Conservation (phyloP, 30 jellyfish, hydroid and myxozoan species). For the Hydra vulgaris region DNA sequence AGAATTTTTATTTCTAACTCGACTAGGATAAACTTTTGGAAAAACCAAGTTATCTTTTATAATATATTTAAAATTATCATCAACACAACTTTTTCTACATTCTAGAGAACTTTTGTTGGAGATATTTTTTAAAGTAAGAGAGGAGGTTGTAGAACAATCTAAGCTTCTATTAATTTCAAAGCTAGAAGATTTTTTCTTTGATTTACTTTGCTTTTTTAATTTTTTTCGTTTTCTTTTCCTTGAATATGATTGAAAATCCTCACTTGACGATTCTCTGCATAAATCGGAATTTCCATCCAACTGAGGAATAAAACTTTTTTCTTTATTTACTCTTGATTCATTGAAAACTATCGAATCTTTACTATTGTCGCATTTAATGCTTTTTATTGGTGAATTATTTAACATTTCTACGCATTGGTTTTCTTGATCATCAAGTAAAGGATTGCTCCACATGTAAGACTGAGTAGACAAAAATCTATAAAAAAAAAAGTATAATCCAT, state of each 20-base stretch:
- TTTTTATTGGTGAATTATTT: not conserved
- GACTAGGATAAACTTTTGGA: not conserved
- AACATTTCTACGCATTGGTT: not conserved
- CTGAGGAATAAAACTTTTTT: conserved; percentile 27
- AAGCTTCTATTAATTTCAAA: no score
- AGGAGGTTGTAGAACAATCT: not conserved
- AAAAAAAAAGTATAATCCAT: no score
- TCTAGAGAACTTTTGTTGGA: no score
- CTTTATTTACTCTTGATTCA: not conserved
- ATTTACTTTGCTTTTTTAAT: not conserved
- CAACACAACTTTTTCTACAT: not conserved
- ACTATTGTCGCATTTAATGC: not conserved
- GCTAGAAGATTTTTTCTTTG: conserved; percentile 4
- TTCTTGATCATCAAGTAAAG: conserved; percentile 62
- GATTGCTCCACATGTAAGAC: not conserved
- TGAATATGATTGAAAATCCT: conserved; percentile 1
- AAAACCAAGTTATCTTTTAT: not conserved
- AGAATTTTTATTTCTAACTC: not conserved
- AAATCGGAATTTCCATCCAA: conserved; percentile 66
- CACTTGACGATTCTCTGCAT: conserved; percentile 30
- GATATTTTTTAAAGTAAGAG: not conserved
- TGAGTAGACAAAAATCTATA: not conserved
- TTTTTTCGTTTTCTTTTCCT: conserved; percentile 1
- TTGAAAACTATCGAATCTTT: not conserved
- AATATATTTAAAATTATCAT: no score